phyloP scores from a whole-genome alignment of 2,888 invertebrate genomes.

The Coleophora flavipennella region DNA sequence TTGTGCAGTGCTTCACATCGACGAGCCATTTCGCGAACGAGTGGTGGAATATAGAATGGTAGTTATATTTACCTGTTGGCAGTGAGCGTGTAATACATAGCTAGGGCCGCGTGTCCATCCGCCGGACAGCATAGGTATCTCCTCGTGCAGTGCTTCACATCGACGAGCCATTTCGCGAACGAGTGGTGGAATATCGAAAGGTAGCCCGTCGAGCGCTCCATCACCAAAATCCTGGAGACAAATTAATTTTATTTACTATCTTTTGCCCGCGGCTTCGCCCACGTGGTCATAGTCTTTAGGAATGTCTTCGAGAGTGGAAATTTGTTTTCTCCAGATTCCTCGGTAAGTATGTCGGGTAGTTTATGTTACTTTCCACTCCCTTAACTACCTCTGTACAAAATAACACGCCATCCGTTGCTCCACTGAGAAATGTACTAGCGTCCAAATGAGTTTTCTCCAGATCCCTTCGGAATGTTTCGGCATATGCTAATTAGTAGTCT shows the following conservation, averaged over 20 bases:
- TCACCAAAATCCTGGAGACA: conserved; percentile 47
- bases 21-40: too few species aligned
- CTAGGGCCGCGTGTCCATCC: conserved; percentile 91
- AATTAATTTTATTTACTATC: neutral
- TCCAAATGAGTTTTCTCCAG: neutral
- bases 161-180: conserved; percentile 94
- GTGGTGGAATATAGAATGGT: too few species aligned
- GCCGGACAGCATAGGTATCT: conserved; percentile 90
- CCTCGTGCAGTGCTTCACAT: conserved; percentile 98
- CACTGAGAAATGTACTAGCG: neutral
- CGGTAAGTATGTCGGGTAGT: too few species aligned
- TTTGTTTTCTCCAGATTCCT: too few species aligned
- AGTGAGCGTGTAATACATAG: conserved; percentile 85
- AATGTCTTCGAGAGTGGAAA: too few species aligned
- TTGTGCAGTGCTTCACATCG: too few species aligned
- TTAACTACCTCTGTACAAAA: too few species aligned
- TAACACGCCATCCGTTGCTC: too few species aligned
- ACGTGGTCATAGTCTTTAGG: too few species aligned
- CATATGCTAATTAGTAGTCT: neutral
- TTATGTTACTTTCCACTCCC: too few species aligned
- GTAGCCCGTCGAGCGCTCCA: conserved; percentile 74
- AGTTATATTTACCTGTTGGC: conserved; percentile 70
- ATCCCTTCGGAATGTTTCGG: neutral
- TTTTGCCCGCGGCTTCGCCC: too few species aligned
- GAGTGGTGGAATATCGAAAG: conserved; percentile 92